Conservation (phyloP, 2,113 vertebrate species). For the Brachypteracias leptosomus region DNA sequence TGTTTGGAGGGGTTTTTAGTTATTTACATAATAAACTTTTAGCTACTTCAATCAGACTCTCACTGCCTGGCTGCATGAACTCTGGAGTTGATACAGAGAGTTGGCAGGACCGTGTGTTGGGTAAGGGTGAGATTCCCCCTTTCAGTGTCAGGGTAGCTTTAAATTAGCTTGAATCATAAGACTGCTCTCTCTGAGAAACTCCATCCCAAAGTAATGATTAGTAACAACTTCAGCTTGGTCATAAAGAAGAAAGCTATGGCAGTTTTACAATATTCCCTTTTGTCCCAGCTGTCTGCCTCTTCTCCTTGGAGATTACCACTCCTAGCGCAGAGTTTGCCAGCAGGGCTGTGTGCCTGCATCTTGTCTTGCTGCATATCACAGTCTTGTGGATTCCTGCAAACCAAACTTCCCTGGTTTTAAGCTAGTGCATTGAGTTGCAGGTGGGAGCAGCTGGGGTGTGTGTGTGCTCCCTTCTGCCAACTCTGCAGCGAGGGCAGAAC, state of each 20-base stretch:
- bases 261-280: neutral
- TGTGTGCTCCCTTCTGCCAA: neutral
- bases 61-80: neutral
- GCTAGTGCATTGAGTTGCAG: accelerated
- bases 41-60: neutral
- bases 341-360: neutral
- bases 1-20: neutral
- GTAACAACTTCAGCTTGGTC: neutral
- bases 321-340: neutral
- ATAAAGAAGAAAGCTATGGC: neutral
- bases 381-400: neutral
- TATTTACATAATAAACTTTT: neutral
- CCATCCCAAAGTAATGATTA: neutral
- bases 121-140: neutral
- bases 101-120: neutral
- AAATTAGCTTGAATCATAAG: neutral
- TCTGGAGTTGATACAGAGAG: neutral
- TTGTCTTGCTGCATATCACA: neutral
- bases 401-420: neutral
- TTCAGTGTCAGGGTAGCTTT: neutral
- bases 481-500: neutral
- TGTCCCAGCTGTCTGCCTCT: neutral
- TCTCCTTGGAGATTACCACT: neutral
- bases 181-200: neutral
- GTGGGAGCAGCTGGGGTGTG: neutral